phyloP scores from a whole-genome alignment of 2,888 invertebrate genomes.

The Sylvicola fuscatus region DNA sequence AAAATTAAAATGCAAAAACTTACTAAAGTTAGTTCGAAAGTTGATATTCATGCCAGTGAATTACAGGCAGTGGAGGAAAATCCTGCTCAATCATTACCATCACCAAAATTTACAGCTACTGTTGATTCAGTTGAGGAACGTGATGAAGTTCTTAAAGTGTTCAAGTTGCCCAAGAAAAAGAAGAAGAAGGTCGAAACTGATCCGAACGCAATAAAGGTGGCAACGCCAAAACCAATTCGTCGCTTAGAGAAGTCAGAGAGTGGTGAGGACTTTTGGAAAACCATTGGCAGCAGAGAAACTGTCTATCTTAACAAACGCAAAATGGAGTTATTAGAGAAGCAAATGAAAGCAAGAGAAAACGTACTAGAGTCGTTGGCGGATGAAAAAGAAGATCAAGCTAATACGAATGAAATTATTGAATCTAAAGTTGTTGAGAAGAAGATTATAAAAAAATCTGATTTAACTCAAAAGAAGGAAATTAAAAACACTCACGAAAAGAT shows the following conservation, averaged over 20 bases:
- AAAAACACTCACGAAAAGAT: neutral
- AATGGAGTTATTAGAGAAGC: slow-evolving; percentile 27
- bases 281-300: slow-evolving; percentile 43
- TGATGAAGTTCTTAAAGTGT: slow-evolving; percentile 18
- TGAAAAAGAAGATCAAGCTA: neutral
- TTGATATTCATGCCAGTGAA: neutral
- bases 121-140: slow-evolving; percentile 23
- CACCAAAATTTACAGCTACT: slow-evolving; percentile 21
- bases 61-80: neutral
- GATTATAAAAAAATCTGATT: neutral
- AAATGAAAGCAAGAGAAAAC: slow-evolving; percentile 17
- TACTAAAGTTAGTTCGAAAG: neutral
- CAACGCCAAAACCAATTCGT: slow-evolving; percentile 5
- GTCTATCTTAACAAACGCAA: slow-evolving; percentile 35
- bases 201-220: slow-evolving; percentile 1
- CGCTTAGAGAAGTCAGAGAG: slow-evolving; percentile 18
- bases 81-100: neutral
- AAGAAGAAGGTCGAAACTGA: neutral
- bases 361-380: slow-evolving; percentile 12
- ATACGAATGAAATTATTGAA: slow-evolving; percentile 12
- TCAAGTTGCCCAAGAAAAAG: slow-evolving; percentile 21
- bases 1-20: slow-evolving; percentile 1
- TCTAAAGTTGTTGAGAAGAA: neutral
- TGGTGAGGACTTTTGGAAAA: slow-evolving; percentile 39
- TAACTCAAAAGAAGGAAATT: neutral